These are phyloP conservation scores for Tetramorium parvispinum DNA, from an alignment of 1,140 invertebrate genomes.

Conservation along the genomic window DNA sequence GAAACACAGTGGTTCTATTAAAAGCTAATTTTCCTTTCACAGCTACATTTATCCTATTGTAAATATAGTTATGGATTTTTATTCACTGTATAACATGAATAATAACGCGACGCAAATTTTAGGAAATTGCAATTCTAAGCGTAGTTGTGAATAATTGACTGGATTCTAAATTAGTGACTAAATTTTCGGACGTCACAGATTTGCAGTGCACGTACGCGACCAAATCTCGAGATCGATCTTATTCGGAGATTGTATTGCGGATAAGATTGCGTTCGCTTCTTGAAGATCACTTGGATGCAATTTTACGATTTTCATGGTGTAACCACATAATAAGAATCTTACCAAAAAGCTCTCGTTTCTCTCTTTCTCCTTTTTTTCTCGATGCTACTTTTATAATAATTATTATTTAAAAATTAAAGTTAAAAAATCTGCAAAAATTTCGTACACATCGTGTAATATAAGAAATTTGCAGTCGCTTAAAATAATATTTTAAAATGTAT, in stretches of 20 bases:
- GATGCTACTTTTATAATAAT: not conserved
- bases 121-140: not conserved
- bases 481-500: not conserved
- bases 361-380: not conserved
- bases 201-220: conserved; percentile 48
- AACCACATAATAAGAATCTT: not conserved
- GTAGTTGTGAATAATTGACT: conserved; percentile 41
- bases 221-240: conserved; percentile 61
- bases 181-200: conserved; percentile 58
- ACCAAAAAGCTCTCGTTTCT: not conserved
- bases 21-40: not conserved
- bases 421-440: not conserved
- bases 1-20: not conserved
- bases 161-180: conserved; percentile 22
- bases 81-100: not conserved
- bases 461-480: not conserved
- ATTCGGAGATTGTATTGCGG: conserved; percentile 53
- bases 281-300: conserved; percentile 60
- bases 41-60: not conserved
- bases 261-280: conserved; percentile 27
- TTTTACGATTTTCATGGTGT: not conserved
- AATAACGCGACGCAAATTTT: conserved; percentile 5
- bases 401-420: not conserved
- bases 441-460: no score
- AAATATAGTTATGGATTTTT: not conserved